Percentiles rank a stretch among this genome's conserved stretches.
phyloP scores from a whole-genome alignment of 1,140 invertebrate species.

The Neodiprion pinetum region DNA sequence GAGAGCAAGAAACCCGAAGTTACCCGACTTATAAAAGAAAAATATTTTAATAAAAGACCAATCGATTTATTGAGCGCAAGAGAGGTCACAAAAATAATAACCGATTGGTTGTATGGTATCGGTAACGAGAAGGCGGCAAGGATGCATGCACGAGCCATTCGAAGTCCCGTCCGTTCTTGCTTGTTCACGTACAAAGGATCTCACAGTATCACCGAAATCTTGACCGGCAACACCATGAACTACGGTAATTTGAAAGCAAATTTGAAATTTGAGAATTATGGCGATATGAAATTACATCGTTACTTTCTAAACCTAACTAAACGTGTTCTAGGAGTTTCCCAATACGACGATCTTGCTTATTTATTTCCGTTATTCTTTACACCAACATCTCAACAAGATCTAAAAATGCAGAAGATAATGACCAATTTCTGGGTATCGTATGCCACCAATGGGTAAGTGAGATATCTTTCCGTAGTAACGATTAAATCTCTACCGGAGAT shows the following conservation, averaged over 20 bases:
- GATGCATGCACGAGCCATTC: constrained; percentile 61
- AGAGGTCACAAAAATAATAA: constrained; percentile 58
- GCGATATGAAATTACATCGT: constrained; percentile 32
- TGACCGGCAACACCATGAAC: constrained; percentile 47
- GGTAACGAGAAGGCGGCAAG: constrained; percentile 65
- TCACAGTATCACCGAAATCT: constrained; percentile 53
- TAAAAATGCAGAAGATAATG: constrained; percentile 61
- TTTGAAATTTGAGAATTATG: no score
- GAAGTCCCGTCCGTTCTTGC: constrained; percentile 67
- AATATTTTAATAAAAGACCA: constrained; percentile 27
- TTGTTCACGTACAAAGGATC: constrained; percentile 57
- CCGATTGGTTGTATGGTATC: constrained; percentile 66
- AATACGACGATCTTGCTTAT: constrained; percentile 66
- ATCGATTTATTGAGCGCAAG: constrained; percentile 44
- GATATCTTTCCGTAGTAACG: not conserved
- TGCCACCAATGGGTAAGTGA: constrained; percentile 62
- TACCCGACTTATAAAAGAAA: not conserved
- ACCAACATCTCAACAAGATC: constrained; percentile 52
- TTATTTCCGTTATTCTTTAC: constrained; percentile 47
- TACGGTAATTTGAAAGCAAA: constrained; percentile 55
- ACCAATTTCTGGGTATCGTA: constrained; percentile 65
- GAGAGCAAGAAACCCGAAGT: not conserved
- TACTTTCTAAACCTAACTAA: not conserved
- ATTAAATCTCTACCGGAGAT: not conserved
- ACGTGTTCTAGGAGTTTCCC: constrained; percentile 62